Evolutionary conservation across 2,797 vertebrate species (phyloP).

Genomic region (Gadopsis bispinosus): DNA sequence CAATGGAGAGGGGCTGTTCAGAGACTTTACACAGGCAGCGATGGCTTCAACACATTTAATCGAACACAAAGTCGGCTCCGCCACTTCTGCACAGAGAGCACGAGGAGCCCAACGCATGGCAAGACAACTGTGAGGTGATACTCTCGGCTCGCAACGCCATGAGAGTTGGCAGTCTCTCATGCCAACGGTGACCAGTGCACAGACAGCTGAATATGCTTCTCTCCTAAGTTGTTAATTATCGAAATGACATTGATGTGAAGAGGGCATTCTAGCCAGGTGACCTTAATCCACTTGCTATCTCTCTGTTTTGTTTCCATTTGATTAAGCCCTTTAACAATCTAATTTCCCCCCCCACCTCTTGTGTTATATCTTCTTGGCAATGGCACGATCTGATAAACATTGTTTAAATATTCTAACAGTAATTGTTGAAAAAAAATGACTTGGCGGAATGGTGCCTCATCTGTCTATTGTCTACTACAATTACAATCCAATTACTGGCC

Average conservation of each 20-base stretch:
- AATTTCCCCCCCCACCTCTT: slow-evolving; percentile 25
- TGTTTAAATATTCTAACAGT: slow-evolving; percentile 59
- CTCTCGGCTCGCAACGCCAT: slow-evolving; percentile 78
- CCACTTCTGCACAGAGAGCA: slow-evolving; percentile 81
- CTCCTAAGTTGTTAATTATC: slow-evolving; percentile 86
- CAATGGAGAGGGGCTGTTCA: slow-evolving; percentile 77
- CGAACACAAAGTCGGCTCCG: slow-evolving; percentile 79
- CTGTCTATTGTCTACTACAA: slow-evolving; percentile 39
- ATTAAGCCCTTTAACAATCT: slow-evolving; percentile 59
- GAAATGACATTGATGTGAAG: slow-evolving; percentile 83
- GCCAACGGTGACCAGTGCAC: slow-evolving; percentile 83
- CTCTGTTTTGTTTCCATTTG: slow-evolving; percentile 69
- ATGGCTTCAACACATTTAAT: slow-evolving; percentile 85
- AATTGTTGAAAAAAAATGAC: slow-evolving; percentile 54
- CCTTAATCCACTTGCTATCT: slow-evolving; percentile 76
- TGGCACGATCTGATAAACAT: slow-evolving; percentile 52
- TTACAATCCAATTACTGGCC: slow-evolving; percentile 39
- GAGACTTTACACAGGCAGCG: slow-evolving; percentile 80
- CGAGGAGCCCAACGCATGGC: slow-evolving; percentile 79
- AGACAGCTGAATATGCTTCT: slow-evolving; percentile 86
- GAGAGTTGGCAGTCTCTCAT: slow-evolving; percentile 84
- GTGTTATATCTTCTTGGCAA: slow-evolving; percentile 55
- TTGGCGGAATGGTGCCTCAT: slow-evolving; percentile 33
- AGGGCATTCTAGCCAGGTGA: slow-evolving; percentile 76
- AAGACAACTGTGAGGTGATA: slow-evolving; percentile 85